Conservation (phyloP, 2,888 invertebrate genomes). For the Euphydryas editha region DNA sequence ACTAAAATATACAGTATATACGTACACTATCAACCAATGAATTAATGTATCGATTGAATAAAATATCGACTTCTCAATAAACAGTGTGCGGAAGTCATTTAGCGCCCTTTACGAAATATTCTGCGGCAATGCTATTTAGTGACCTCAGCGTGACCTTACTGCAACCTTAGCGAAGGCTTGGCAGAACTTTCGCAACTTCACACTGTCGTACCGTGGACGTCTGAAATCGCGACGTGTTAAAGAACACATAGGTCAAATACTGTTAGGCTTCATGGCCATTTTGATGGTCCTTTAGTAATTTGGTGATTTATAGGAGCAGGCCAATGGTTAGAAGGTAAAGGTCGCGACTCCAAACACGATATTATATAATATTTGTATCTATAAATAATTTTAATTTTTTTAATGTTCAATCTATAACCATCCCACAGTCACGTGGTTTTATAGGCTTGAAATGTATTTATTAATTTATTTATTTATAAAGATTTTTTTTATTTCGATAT, state of each 20-base stretch:
- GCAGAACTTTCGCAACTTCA: slow-evolving; percentile 46
- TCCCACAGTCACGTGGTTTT: too few relatives aligned
- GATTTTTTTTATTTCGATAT: background rate
- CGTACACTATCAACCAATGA: too few relatives aligned
- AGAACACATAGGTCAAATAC: slow-evolving; percentile 30
- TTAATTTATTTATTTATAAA: background rate
- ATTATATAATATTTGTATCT: background rate
- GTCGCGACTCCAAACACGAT: background rate
- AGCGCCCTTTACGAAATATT: slow-evolving; percentile 37
- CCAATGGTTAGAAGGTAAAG: background rate
- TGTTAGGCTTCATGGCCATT: slow-evolving; percentile 21
- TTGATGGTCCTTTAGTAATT: slow-evolving; percentile 12
- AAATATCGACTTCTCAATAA: slow-evolving; percentile 6
- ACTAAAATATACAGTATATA: too few relatives aligned
- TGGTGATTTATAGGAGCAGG: background rate
- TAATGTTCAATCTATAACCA: background rate
- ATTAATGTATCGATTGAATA: background rate
- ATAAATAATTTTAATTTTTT: background rate
- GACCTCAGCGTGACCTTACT: slow-evolving; percentile 43
- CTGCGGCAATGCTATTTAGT: slow-evolving; percentile 31
- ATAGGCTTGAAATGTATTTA: too few relatives aligned
- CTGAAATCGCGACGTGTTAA: slow-evolving; percentile 33
- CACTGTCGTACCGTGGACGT: slow-evolving; percentile 25
- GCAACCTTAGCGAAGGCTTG: slow-evolving; percentile 45
- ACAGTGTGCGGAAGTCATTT: slow-evolving; percentile 40